phyloP scores from a whole-genome alignment of 1,140 invertebrate genomes.

The Heliconius hewitsoni region DNA sequence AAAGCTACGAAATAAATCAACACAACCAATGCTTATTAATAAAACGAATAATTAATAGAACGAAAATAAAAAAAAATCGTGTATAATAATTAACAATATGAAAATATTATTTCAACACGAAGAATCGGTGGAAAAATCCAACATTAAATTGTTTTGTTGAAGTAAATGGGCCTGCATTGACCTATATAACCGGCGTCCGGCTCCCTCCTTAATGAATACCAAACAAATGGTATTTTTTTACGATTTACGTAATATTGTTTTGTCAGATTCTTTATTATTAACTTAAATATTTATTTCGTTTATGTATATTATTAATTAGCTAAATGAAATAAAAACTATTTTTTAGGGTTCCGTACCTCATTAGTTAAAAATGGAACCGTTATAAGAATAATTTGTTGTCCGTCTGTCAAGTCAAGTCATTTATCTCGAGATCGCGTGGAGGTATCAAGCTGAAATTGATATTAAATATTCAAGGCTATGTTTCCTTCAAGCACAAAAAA shows the following conservation, averaged over 20 bases:
- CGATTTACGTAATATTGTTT: conserved; percentile 18
- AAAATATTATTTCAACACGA: conserved; percentile 17
- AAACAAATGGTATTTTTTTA: conserved; percentile 42
- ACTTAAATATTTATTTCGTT: conserved; percentile 2
- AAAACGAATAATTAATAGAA: background rate
- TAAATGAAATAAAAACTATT: background rate
- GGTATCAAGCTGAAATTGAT: too few species aligned
- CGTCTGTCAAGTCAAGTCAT: too few species aligned
- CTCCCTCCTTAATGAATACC: conserved; percentile 41
- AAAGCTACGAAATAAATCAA: background rate
- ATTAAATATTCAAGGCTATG: too few species aligned
- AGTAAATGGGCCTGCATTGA: conserved; percentile 27
- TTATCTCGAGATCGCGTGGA: too few species aligned
- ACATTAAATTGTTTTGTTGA: conserved; percentile 30
- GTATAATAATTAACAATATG: background rate
- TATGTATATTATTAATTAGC: background rate
- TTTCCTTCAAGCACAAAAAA: too few species aligned
- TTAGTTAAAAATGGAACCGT: too few species aligned
- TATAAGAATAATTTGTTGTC: too few species aligned
- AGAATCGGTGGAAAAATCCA: conserved; percentile 31
- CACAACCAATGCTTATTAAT: background rate
- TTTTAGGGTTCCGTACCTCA: too few species aligned
- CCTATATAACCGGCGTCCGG: conserved; percentile 27
- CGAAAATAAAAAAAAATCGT: background rate
- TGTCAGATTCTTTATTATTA: conserved; percentile 26